Conservation (phyloP, 2,113 vertebrate genomes). For the Oophaga pumilio region DNA sequence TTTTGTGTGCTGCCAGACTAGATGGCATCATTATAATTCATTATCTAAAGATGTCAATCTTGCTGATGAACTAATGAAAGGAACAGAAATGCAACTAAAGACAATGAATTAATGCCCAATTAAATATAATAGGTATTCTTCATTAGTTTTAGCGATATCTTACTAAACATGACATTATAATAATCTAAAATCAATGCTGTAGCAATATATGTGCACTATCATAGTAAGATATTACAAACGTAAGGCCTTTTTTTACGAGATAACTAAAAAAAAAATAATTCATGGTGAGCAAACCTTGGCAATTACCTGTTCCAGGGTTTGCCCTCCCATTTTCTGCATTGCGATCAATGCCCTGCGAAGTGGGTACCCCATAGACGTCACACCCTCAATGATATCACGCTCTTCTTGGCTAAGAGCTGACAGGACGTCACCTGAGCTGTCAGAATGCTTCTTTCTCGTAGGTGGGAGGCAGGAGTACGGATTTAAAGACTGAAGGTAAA, state of each 20-base stretch:
- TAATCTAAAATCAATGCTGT: background rate
- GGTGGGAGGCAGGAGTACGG: slow-evolving; percentile 71
- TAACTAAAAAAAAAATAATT: background rate
- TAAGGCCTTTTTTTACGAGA: background rate
- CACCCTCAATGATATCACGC: slow-evolving; percentile 79
- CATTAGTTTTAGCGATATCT: background rate
- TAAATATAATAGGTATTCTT: background rate
- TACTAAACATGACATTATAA: background rate
- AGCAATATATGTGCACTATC: background rate
- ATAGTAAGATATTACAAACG: background rate
- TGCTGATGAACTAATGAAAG: background rate
- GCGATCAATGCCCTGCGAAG: slow-evolving; percentile 83
- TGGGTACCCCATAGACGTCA: slow-evolving; percentile 84
- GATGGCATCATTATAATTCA: background rate
- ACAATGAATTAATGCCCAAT: background rate
- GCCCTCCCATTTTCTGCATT: slow-evolving; percentile 85
- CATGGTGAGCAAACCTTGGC: background rate
- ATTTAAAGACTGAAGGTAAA: slow-evolving; percentile 72
- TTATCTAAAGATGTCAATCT: background rate
- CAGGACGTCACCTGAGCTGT: slow-evolving; percentile 81
- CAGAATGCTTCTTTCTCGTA: slow-evolving; percentile 60
- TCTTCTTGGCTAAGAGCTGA: slow-evolving; percentile 87
- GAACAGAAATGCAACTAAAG: background rate
- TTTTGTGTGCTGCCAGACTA: background rate
- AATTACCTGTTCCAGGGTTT: slow-evolving; percentile 85